Conservation (phyloP, 2,113 vertebrate genomes). For the Chaetops frenatus region DNA sequence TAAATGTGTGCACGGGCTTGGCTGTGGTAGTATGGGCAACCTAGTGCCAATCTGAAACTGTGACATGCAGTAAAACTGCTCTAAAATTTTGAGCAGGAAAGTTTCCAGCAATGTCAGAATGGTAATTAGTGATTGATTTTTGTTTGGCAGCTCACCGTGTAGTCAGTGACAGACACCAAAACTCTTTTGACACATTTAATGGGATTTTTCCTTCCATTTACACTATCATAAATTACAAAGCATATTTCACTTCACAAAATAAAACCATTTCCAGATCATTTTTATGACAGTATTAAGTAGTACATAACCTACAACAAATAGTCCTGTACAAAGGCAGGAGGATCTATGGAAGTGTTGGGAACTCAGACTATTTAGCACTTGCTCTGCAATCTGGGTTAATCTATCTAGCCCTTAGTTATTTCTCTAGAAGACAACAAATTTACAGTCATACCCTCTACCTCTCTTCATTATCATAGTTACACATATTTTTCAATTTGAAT, state of each 20-base stretch:
- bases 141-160: neutral
- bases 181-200: constrained; percentile 74
- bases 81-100: neutral
- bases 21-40: neutral
- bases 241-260: constrained; percentile 82
- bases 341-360: constrained; percentile 7
- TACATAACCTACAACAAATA: constrained; percentile 71
- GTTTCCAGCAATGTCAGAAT: neutral
- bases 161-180: constrained; percentile 57
- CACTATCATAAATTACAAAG: constrained; percentile 82
- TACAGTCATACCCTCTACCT: constrained; percentile 26
- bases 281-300: constrained; percentile 74
- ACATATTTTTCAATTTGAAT: constrained; percentile 45
- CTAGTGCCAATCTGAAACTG: neutral
- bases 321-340: constrained; percentile 60
- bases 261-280: constrained; percentile 79
- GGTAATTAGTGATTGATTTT: neutral
- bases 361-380: constrained; percentile 18
- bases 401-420: constrained; percentile 43
- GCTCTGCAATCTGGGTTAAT: constrained; percentile 3
- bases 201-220: constrained; percentile 73
- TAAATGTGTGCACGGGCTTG: neutral
- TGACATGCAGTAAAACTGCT: neutral
- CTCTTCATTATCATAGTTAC: constrained; percentile 44
- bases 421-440: neutral